Evolutionary conservation across 2,888 invertebrate species (phyloP), one percentile per base, ranked within the genome.

Genomic region (Nemoura dubitans): DNA sequence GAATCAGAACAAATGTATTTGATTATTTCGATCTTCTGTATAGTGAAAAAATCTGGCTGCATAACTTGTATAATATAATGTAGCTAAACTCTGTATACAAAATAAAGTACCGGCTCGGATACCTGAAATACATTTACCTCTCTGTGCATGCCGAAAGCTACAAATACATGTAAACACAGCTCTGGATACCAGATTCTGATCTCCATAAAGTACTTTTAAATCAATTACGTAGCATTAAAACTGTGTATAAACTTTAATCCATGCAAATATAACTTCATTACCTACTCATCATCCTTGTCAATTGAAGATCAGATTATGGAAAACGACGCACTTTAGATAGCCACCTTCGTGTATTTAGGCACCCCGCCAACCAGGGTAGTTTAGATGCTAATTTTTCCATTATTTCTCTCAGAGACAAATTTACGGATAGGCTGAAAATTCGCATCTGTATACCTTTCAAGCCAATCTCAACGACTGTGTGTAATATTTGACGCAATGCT

Each of bases 381-480:
- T 78, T 78, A 78, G 7, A 78, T 78, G 78, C 78, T 78, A 78
- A 78, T 78, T 78, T 78, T 27, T 26, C 78, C 78, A 78, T 78
- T 78, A 78, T 78, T 78, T 78, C 27, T 78, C 27, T 26, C 26
- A 78, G n/a, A 6, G 78, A 78, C 78, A 78, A 78, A 59, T 59
- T 59, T 21, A 21, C 59, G 14, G 59, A 7, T 59, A 59, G 21
- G 59, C 59, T 21, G 59, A 21, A 59, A 59, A 59, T 59, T 59
- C 59, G 59, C 59, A 59, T 59, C 59, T 59, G 59, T 59, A 59
- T 59, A 59, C 59, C 3, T 59, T 59, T 59, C 59, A 1, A 59
- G 59, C 21, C 21, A 7, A 59, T 59, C 59, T 21, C 59, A 21
- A 59, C 2, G 6, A 10, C 59, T 7, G 16, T 3, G 59, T 21